Evolutionary conservation across 2,888 invertebrate genomes (phyloP), one percentile per base, ranked within the genome.

Genomic region (Leucania comma): DNA sequence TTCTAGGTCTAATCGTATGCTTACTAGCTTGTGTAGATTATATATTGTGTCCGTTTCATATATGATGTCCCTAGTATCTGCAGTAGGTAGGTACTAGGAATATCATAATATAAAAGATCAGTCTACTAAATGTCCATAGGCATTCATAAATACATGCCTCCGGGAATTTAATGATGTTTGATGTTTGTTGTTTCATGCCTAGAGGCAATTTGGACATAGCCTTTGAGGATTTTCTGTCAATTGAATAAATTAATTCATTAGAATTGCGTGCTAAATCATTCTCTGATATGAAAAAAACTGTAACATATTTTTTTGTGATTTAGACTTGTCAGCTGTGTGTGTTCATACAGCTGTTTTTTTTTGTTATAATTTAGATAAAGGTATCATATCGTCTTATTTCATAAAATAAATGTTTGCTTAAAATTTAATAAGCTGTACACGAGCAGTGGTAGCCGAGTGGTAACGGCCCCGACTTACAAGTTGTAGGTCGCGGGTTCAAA

Each of bases 141-240:
- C 14, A 24, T 35, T 58, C 14, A 26, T 22, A 22, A 42, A 14
- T n/a, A 17, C 24, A 14, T 48, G 20, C 48, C 50, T 35, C 17
- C 1, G 35, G 58, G 35, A 38, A 35, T 38, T 54, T 38, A n/a
- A 68, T 75, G 35, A 48, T 69, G 50, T 68, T 75, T 76, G 51
- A 75, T 68, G 38, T 68, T 75, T 76, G 51, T 68, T 68, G 38
- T 75, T 66, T 57, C 67, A 75, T 38, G 14, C n/a, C 29, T 5
- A 24, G 35, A 9, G 46, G 29, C 38, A 26, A 38, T 68, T 46
- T n/a, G 5, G 22, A 14, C 3, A 32, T 26, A 35, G 22, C 12
- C 5, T 57, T 57, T 67, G 68, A 57, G n/a, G 22, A 12, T 59
- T 68, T 24, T 26, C 2, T 10, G 46, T 46, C 35, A 67, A 53